Evolutionary conservation across 1,140 invertebrate species (phyloP).

Genomic region (Pollicipes pollicipes): DNA sequence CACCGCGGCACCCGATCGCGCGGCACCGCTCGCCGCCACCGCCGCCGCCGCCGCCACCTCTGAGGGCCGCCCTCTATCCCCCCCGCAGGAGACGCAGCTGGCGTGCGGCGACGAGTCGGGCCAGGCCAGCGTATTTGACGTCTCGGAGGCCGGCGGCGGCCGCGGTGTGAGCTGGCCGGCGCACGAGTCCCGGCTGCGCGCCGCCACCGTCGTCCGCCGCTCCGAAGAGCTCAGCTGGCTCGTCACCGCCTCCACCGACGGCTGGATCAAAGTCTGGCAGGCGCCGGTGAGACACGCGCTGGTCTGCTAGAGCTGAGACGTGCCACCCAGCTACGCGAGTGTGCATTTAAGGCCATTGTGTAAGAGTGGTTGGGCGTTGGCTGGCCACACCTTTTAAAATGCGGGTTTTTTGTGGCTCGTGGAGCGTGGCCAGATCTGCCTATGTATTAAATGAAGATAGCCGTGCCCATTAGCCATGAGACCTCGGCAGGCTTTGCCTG

Average conservation of each 20-base stretch:
- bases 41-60: too few species aligned
- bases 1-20: not conserved
- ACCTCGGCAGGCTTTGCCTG: too few species aligned
- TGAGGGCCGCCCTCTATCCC: not conserved
- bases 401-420: not conserved
- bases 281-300: slow-evolving; percentile 20
- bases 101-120: slow-evolving; percentile 52
- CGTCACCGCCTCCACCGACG: slow-evolving; percentile 49
- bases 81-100: slow-evolving; percentile 39
- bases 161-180: slow-evolving; percentile 27
- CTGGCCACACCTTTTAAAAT: too few species aligned
- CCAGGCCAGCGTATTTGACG: slow-evolving; percentile 39
- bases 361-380: too few species aligned
- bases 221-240: slow-evolving; percentile 29
- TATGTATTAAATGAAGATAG: not conserved
- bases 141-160: slow-evolving; percentile 24
- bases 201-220: slow-evolving; percentile 42
- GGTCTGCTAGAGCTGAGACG: too few species aligned
- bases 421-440: not conserved
- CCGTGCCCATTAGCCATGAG: too few species aligned
- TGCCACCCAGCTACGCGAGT: too few species aligned
- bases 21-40: too few species aligned
- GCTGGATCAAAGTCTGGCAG: slow-evolving; percentile 58
- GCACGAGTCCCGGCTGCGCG: slow-evolving; percentile 42
- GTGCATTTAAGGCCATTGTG: too few species aligned